phyloP scores from a whole-genome alignment of 2,113 vertebrate species.

The Hyaena hyaena region DNA sequence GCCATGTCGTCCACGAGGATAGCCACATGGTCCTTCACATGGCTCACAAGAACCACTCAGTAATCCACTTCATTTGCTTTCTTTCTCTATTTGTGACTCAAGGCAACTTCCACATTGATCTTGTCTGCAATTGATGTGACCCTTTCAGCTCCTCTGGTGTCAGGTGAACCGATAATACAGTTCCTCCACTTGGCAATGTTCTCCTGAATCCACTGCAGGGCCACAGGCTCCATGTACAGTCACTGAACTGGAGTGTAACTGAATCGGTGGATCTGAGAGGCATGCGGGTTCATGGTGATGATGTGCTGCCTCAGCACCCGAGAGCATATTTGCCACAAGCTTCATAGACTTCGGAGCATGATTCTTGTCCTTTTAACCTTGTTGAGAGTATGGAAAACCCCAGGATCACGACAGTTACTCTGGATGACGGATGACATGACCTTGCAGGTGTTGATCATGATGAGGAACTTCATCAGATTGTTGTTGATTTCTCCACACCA shows the following conservation, averaged over 20 bases:
- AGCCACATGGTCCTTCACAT: background rate
- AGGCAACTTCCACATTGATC: background rate
- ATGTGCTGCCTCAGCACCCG: constrained; percentile 96
- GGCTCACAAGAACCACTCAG: background rate
- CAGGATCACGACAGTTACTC: constrained; percentile 89
- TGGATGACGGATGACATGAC: constrained; percentile 88
- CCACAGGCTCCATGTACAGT: constrained; percentile 94
- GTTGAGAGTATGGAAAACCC: constrained; percentile 89
- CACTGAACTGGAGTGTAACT: constrained; percentile 93
- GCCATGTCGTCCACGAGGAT: background rate
- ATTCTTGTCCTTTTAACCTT: constrained; percentile 93
- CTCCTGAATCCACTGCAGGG: constrained; percentile 96
- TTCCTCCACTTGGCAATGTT: constrained; percentile 95
- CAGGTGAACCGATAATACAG: constrained; percentile 95
- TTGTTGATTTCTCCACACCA: constrained; percentile 90
- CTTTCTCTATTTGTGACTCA: background rate
- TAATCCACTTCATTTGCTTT: background rate
- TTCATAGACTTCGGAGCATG: constrained; percentile 97
- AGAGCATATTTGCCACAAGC: constrained; percentile 97
- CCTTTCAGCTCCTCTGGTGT: constrained; percentile 96
- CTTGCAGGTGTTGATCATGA: constrained; percentile 91
- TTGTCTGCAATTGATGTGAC: background rate
- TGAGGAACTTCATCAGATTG: constrained; percentile 90
- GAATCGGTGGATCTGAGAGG: constrained; percentile 98
- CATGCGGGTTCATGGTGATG: constrained; percentile 97